Percentiles rank a stretch among this genome's conserved stretches.
Conservation (phyloP, 2,888 invertebrate species). For the Magallana nippona region DNA sequence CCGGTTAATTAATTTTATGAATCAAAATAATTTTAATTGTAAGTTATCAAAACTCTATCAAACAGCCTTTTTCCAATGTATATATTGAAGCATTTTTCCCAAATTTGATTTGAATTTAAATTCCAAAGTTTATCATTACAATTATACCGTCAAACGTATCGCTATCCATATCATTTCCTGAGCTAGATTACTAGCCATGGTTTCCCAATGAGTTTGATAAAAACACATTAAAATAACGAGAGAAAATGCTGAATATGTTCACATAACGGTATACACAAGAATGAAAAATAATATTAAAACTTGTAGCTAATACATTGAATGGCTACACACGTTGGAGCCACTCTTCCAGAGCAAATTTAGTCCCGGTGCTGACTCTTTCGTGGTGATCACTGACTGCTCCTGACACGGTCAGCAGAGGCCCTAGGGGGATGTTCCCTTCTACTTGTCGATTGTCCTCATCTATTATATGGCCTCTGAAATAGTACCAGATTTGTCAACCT, state of each 20-base stretch:
- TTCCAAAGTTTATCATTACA: too few relatives aligned
- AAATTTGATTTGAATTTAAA: too few relatives aligned
- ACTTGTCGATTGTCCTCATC: slow-evolving; percentile 56
- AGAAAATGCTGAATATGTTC: background rate
- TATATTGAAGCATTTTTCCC: too few relatives aligned
- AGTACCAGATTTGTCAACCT: background rate
- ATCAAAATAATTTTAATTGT: too few relatives aligned
- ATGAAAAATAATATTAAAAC: background rate
- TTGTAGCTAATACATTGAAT: background rate
- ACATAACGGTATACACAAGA: background rate
- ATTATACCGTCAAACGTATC: too few relatives aligned
- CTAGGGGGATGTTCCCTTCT: slow-evolving; percentile 54
- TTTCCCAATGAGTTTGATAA: too few relatives aligned
- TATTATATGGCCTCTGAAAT: slow-evolving; percentile 60
- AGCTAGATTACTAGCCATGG: too few relatives aligned
- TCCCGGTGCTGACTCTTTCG: slow-evolving; percentile 75
- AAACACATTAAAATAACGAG: too few relatives aligned
- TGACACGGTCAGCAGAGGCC: slow-evolving; percentile 61
- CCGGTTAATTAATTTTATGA: too few relatives aligned
- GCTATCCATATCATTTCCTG: too few relatives aligned
- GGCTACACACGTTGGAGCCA: slow-evolving; percentile 62
- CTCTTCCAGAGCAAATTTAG: slow-evolving; percentile 72
- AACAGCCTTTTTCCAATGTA: too few relatives aligned
- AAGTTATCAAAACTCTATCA: too few relatives aligned
- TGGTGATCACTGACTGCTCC: slow-evolving; percentile 58